Percentiles rank a stretch among this genome's conserved stretches.
phyloP scores from a whole-genome alignment of 2,888 invertebrate genomes.

The Tetranychus piercei region DNA sequence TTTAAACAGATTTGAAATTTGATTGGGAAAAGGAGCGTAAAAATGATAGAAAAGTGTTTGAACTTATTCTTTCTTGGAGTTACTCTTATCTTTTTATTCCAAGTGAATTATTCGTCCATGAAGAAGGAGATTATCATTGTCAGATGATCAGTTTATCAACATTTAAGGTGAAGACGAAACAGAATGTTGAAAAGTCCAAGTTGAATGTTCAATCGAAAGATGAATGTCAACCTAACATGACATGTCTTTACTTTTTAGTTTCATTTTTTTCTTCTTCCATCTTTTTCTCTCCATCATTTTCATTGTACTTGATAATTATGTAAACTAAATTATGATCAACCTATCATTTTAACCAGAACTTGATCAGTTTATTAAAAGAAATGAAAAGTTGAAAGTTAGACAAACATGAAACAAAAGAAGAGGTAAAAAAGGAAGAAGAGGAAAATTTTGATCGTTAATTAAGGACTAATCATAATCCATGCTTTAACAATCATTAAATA shows the following conservation, averaged over 20 bases:
- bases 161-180: not conserved
- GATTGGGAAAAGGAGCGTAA: too few species aligned
- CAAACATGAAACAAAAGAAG: not conserved
- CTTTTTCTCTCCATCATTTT: not conserved
- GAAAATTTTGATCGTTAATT: not conserved
- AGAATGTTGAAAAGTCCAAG: not conserved
- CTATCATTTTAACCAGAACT: too few species aligned
- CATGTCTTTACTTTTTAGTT: not conserved
- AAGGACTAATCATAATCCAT: not conserved
- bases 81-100: too few species aligned
- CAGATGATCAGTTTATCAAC: too few species aligned
- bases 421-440: not conserved
- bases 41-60: too few species aligned
- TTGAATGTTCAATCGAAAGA: not conserved
- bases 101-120: too few species aligned
- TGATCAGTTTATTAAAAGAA: too few species aligned
- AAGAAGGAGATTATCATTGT: too few species aligned
- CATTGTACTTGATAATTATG: not conserved
- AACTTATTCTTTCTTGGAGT: too few species aligned
- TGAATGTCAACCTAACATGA: not conserved
- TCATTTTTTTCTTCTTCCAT: not conserved
- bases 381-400: not conserved
- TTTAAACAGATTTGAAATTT: too few species aligned
- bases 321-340: too few species aligned
- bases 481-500: not conserved